A percentile compares a stretch with the other conserved stretches of the same genome.
phyloP scores from a whole-genome alignment of 1,140 invertebrate species.

The Heliconius congener region DNA sequence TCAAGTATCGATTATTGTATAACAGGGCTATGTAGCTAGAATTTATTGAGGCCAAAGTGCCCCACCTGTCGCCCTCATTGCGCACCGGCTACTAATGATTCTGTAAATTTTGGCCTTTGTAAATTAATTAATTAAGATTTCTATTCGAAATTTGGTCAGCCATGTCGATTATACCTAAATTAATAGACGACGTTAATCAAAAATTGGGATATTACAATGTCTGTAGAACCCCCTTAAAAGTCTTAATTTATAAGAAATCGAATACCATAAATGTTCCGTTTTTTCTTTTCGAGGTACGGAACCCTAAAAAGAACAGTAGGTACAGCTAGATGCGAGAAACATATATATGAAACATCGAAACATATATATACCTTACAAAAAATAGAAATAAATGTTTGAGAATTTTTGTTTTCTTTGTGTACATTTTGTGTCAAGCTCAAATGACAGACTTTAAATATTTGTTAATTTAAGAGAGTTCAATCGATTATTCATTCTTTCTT shows the following conservation, averaged over 20 bases:
- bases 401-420: no score
- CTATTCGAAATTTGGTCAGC: not conserved
- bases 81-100: constrained; percentile 3
- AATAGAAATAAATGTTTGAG: no score
- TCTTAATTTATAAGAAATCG: no score
- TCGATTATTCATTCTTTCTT: not conserved
- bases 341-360: no score
- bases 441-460: no score
- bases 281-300: no score
- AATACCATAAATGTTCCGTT: no score
- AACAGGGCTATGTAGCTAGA: not conserved
- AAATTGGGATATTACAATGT: not conserved
- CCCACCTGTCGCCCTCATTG: not conserved
- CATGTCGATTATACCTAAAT: not conserved
- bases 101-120: constrained; percentile 2
- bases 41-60: constrained; percentile 15
- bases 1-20: constrained; percentile 10
- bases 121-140: constrained; percentile 13
- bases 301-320: no score
- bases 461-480: not conserved
- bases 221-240: no score
- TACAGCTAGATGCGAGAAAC: no score
- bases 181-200: not conserved
- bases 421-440: no score
- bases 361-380: no score